Evolutionary conservation across 2,113 vertebrate species (phyloP).

Genomic region (Dicentrarchus labrax): DNA sequence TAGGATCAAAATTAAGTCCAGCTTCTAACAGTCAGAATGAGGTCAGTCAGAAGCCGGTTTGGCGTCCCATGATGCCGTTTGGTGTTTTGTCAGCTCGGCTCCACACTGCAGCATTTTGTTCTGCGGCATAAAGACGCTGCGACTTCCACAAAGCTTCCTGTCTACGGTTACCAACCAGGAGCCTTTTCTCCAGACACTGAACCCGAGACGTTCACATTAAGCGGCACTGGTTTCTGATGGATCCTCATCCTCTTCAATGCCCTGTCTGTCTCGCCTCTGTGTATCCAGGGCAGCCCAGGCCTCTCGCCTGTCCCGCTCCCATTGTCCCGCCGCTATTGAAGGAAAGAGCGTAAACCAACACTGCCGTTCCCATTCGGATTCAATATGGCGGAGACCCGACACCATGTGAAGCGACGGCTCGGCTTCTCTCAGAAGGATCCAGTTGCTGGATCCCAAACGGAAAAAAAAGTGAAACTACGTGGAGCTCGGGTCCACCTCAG

Average conservation of each 20-base stretch:
- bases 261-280: constrained; percentile 52
- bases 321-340: constrained; percentile 58
- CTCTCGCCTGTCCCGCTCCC: constrained; percentile 57
- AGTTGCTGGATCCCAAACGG: constrained; percentile 41
- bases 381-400: constrained; percentile 69
- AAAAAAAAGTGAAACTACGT: background rate
- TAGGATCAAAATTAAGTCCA: background rate
- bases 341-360: constrained; percentile 64
- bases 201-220: constrained; percentile 24
- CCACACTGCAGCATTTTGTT: constrained; percentile 46
- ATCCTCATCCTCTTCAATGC: constrained; percentile 65
- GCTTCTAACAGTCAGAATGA: background rate
- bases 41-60: constrained; percentile 10
- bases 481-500: constrained; percentile 11
- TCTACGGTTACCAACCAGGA: constrained; percentile 53
- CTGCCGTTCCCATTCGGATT: constrained; percentile 64
- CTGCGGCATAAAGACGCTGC: constrained; percentile 48
- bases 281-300: constrained; percentile 25
- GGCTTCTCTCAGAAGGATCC: constrained; percentile 75
- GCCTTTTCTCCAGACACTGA: constrained; percentile 21
- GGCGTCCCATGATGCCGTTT: constrained; percentile 1
- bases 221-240: constrained; percentile 26
- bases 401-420: constrained; percentile 74
- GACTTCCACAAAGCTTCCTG: constrained; percentile 48
- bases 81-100: background rate